phyloP scores from a whole-genome alignment of 2,888 invertebrate species.

The Eupithecia insigniata region DNA sequence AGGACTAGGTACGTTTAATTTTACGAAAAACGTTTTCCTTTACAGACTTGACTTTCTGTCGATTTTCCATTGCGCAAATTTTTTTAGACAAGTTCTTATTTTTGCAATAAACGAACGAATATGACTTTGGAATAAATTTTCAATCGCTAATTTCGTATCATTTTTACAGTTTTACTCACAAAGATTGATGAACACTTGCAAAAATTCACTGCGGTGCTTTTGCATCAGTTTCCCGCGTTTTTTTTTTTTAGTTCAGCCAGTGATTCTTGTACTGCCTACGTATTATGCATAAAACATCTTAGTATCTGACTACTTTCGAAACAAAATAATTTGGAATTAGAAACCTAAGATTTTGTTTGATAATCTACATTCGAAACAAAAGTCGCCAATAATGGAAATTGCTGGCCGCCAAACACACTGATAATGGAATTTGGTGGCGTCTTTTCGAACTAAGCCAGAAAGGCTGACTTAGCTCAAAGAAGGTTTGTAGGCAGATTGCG shows the following conservation, averaged over 20 bases:
- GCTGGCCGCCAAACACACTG: too few species aligned
- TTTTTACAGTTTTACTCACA: background rate
- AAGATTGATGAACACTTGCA: background rate
- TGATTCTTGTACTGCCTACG: background rate
- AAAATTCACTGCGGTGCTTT: background rate
- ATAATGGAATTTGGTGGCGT: background rate
- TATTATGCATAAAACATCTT: background rate
- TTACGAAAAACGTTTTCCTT: too few species aligned
- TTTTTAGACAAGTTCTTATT: background rate
- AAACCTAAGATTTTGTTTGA: too few species aligned
- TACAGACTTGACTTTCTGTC: background rate
- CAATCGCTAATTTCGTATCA: background rate
- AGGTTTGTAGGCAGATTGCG: background rate
- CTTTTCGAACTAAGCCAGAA: too few species aligned
- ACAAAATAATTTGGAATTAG: background rate
- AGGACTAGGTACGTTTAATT: too few species aligned
- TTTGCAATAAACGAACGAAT: too few species aligned
- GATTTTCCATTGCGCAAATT: background rate
- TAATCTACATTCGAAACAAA: background rate
- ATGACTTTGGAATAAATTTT: background rate
- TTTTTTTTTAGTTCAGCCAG: background rate
- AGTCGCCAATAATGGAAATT: background rate
- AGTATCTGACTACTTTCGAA: background rate
- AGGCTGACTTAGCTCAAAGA: background rate
- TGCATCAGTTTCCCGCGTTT: background rate